Evolutionary conservation across 2,797 vertebrate genomes (phyloP).

Genomic region (Pampus argenteus): DNA sequence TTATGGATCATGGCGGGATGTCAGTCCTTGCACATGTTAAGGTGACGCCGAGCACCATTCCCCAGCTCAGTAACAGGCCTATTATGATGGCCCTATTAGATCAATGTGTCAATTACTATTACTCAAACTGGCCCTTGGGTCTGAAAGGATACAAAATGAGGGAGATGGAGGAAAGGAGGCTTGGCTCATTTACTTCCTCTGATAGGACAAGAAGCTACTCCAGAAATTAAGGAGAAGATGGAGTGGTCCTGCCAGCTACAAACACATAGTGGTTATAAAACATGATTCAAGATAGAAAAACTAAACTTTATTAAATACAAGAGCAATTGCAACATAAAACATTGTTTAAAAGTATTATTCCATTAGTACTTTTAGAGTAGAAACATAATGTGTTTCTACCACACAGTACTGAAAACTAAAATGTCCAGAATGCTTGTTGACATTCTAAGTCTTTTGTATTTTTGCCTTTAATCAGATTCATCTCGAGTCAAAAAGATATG

Average conservation of each 20-base stretch:
- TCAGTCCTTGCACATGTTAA: slow-evolving; percentile 86
- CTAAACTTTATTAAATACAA: background rate
- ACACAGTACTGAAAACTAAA: too few relatives aligned
- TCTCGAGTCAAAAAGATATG: too few relatives aligned
- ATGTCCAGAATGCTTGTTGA: background rate
- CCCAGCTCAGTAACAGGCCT: slow-evolving; percentile 82
- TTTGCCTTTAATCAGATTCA: background rate
- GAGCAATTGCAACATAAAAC: background rate
- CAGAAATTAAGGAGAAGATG: slow-evolving; percentile 51
- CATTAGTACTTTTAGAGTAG: background rate
- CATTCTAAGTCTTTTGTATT: background rate
- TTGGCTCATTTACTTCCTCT: slow-evolving; percentile 67
- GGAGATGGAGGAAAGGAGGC: slow-evolving; percentile 54
- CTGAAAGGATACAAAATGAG: slow-evolving; percentile 69
- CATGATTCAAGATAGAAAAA: background rate
- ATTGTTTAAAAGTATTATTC: background rate
- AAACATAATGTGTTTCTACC: background rate
- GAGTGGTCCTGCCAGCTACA: slow-evolving; percentile 25
- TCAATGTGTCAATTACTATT: slow-evolving; percentile 85
- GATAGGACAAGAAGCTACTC: slow-evolving; percentile 61
- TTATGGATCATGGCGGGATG: slow-evolving; percentile 87
- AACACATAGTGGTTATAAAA: slow-evolving; percentile 5
- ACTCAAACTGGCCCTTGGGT: slow-evolving; percentile 81
- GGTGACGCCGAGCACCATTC: slow-evolving; percentile 85
- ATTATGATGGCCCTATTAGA: slow-evolving; percentile 83